Evolutionary conservation across 2,113 vertebrate species (phyloP).

Genomic region (Colaptes auratus): DNA sequence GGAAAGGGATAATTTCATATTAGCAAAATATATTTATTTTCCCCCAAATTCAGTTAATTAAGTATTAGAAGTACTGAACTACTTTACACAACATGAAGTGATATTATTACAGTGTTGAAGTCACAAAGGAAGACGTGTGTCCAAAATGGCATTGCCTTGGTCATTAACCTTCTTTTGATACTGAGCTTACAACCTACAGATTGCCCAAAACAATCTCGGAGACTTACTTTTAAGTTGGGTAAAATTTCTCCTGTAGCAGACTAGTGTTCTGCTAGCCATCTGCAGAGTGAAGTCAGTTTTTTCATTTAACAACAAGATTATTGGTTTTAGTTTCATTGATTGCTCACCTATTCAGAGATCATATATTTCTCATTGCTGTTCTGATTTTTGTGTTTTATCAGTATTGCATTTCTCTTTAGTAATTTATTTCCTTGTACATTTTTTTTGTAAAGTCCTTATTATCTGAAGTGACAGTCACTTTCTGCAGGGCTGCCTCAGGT

Average conservation of each 20-base stretch:
- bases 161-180: not conserved
- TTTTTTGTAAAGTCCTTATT: not conserved
- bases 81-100: not conserved
- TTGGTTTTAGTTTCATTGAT: not conserved
- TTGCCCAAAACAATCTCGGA: not conserved
- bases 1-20: constrained; percentile 8
- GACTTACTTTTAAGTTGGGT: not conserved
- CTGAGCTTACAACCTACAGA: not conserved
- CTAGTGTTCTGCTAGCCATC: not conserved
- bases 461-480: not conserved
- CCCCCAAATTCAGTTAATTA: not conserved
- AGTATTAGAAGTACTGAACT: not conserved
- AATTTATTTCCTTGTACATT: not conserved
- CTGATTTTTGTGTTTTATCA: not conserved
- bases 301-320: not conserved
- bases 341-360: not conserved
- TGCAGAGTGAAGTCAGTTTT: not conserved
- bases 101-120: not conserved
- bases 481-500: not conserved
- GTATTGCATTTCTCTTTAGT: not conserved
- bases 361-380: not conserved
- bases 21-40: not conserved
- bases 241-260: not conserved
- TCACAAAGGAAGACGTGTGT: not conserved
- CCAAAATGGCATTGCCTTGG: not conserved